Base-by-base conservation (phyloP, 2,888 invertebrate species). In the Anthrax anthrax region DNA sequence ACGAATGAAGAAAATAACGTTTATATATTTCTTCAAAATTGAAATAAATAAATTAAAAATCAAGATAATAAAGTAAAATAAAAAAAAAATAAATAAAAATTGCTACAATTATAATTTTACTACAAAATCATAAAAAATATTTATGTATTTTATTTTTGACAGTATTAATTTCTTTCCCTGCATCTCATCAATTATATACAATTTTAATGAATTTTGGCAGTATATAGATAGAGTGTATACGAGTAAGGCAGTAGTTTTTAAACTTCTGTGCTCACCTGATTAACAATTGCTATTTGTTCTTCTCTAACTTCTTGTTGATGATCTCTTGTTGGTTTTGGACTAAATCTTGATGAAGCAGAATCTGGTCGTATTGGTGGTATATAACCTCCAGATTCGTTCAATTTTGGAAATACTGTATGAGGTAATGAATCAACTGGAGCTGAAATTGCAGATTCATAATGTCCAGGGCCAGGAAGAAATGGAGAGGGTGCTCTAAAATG, bases 351-450 rank as follows among this genome's bases (percentile, higher is more conserved):
- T 36, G 59, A 53, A 19, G 49, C 39, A 14, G 61, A 54, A 45
- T 56, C 55, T 42, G 58, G 57, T 41, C 56, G 52, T 27, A 47
- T 47, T 40, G 65, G 60, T 32, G 63, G 55, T 40, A 64, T 61
- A 58, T 68, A 68, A n/a, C 67, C 67, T 37, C 68, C 69, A 23
- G 67, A 63, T 13, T 60, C 57, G 52, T 67, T 66, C 42, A 66
- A 51, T 53, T 66, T 63, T 23, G 76, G 73, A 58, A 70, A 73
- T 54, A 75, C 74, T 27, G 75, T 72, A 56, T 75, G 68, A 36
- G 75, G 75, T 54, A 73, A 61, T 43, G 64, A 59, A 46, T 67
- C 59, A 49, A 68, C 53, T 4, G 69, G 68, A 48, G 63, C 52
- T 49, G 63, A 59, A 47, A 67, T 47, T 8, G 67, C 65, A 34